Base-by-base conservation (phyloP, 2,888 invertebrate species). In the Altica lythri region DNA sequence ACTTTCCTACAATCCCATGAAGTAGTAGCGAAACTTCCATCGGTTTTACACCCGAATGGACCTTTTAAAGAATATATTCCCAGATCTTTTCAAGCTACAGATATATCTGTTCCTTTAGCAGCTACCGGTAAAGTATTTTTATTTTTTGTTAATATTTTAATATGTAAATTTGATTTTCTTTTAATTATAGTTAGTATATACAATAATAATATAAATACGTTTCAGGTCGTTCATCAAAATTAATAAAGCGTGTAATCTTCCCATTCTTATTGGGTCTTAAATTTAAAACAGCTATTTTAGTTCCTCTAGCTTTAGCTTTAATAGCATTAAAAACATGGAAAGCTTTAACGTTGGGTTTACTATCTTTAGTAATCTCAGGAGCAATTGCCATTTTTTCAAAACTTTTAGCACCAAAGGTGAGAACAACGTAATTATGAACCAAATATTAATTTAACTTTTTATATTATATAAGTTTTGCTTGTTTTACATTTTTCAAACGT, bases 281-380 rank as follows among this genome's bases (percentile, higher is more conserved):
- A 75, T 89, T 92, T 80, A 92, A 92, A 77, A 88, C 91, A 44
- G 89, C 90, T 10, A 88, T 91, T 18, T 75, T 92, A 66, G 89
- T 91, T 32, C 92, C 92, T 0, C 75, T 92, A 53, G 89, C 89
- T 9, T 80, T 92, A 50, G 89, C 90, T 19, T 78, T 92, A 53
- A 92, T 92, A 68, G 92, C 92, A 0, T 79, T 92, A 52, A 92
- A 92, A 77, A 91, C 92, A 12, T 92, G 92, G 92, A 92, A 92
- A 75, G 92, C 92, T 29, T 79, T 92, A 66, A 92, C 92, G 5
- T 80, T 92, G 62, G 92, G 90, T 57, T 84, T 92, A 4, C 83
- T 92, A 56, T 92, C 92, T 2, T 78, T 92, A 70, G 92, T 92
- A 19, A 79, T 92, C 37, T 90, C 92, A 60, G 91, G 89, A 61